phyloP scores from a whole-genome alignment of 2,113 vertebrate genomes.

The Pan troglodytes region NHGRI_mPanTro3-v2.1_pri NC_072413.2:19422001-19422500 shows the following conservation, averaged over 20 bases:
- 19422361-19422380: background rate
- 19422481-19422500: background rate
- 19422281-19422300: background rate
- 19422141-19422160: background rate
- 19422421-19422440: background rate
- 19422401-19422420: background rate
- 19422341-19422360: background rate
- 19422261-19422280: background rate
- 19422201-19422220: background rate
- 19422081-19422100: background rate
- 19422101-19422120: background rate
- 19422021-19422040: too few relatives aligned
- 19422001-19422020: too few relatives aligned
- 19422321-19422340: background rate
- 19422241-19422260: background rate
- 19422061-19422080: background rate
- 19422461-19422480: background rate
- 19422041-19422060: too few relatives aligned
- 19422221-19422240: background rate
- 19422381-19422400: background rate
- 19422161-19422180: too few relatives aligned
- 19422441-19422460: background rate
- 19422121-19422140: background rate
- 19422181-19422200: background rate
- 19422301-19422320: background rate